Evolutionary conservation across 2,113 vertebrate species (phyloP), one percentile per base, ranked within the genome.

Genomic region (Elgaria multicarinata): DNA sequence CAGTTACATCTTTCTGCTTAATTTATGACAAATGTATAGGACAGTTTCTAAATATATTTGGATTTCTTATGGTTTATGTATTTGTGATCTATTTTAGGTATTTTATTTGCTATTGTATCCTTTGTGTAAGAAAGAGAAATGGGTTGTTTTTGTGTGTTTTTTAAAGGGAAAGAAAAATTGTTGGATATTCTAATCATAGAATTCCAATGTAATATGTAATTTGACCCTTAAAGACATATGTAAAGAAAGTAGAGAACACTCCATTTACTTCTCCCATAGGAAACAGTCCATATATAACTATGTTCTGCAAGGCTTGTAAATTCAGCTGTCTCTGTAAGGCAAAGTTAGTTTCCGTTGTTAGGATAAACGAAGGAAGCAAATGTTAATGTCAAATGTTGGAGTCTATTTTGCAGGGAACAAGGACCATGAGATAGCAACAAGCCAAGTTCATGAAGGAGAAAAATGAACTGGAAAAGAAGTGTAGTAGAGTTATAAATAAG

Each of bases 401-500:
- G 72, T 89, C 80, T 83, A 67, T 71, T 89, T 75, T 94, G 90
- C 92, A 93, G 93, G 94, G 94, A 95, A 89, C 81, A 86, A 77
- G 44, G 93, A 93, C 53, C 1, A 1, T 91, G 90, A 92, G 90
- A 89, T 71, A 92, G 88, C 88, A 91, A 42, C n/a, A 53, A 42
- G 79, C 53, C 36, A 0, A 0, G 46, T 64, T 88, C 36, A 22
- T 42, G 58, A 66, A 44, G 28, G 64, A 91, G 90, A 84, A 91
- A 91, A 71, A 42, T 81, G 18, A 53, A 31, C 6, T 39, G 91
- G 92, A 90, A 64, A 86, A 92, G 92, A 93, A 90, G 69, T 79
- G 83, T 0, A 0, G 87, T 85, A 2, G 22, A 76, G 24, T 77
- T 50, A 14, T 44, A 91, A 91, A n/a, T 1, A 66, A 62, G 74